Conservation (phyloP, 2,888 invertebrate species). For the Nomada hirtipes region DNA sequence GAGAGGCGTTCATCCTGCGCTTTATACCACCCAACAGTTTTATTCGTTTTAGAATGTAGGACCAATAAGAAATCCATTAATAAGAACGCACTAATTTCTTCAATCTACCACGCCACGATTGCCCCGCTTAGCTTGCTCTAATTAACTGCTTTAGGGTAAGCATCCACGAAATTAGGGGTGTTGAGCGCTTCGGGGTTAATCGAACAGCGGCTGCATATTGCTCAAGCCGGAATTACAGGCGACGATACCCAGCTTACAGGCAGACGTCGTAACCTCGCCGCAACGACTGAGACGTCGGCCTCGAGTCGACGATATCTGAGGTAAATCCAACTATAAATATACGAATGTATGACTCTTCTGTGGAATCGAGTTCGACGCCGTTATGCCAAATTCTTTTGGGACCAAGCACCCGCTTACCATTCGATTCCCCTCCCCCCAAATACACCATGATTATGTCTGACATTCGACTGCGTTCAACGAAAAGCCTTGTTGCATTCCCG, state of each 20-base stretch:
- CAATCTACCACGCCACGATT: not conserved
- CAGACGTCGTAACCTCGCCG: conserved; percentile 41
- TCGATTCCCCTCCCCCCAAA: not conserved
- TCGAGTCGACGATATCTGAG: conserved; percentile 43
- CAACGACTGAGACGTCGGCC: conserved; percentile 26
- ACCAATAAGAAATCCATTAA: not conserved
- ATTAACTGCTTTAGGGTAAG: conserved; percentile 4
- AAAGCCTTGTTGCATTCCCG: not conserved
- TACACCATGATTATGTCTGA: conserved; percentile 26
- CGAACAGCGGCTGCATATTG: conserved; percentile 39
- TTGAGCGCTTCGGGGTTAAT: conserved; percentile 41
- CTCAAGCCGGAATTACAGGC: conserved; percentile 40
- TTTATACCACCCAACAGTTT: not conserved
- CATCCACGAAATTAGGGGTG: conserved; percentile 31
- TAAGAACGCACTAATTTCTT: not conserved
- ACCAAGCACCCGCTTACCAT: conserved; percentile 10
- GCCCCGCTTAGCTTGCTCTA: not conserved
- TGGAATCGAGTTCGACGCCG: conserved; percentile 22
- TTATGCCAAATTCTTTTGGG: conserved; percentile 22
- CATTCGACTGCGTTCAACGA: not conserved
- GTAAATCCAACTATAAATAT: conserved; percentile 55
- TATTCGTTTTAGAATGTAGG: not conserved
- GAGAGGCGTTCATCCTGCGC: not conserved
- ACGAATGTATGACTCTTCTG: conserved; percentile 28
- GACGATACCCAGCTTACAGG: conserved; percentile 39